These are phyloP conservation scores for Caradrina clavipalpis DNA, from an alignment of 2,888 invertebrate species.

Conservation along the genomic window DNA sequence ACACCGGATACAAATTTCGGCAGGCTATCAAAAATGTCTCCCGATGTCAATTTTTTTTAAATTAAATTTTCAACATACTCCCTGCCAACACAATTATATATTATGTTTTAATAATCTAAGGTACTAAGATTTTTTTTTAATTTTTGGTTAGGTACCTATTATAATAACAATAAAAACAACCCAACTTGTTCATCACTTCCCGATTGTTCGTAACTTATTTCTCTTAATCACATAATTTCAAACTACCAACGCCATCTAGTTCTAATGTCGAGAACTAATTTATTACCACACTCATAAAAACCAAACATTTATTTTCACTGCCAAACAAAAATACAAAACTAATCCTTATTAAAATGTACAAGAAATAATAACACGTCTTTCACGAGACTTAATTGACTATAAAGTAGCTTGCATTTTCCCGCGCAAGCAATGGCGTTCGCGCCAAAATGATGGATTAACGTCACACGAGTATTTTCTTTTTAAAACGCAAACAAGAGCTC, in stretches of 20 bases:
- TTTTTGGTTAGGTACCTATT: background rate
- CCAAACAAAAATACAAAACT: conserved; percentile 26
- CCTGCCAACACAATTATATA: too few species aligned
- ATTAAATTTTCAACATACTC: too few species aligned
- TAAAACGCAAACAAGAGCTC: conserved; percentile 81
- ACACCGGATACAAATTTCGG: too few species aligned
- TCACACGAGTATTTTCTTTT: conserved; percentile 82
- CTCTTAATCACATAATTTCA: background rate
- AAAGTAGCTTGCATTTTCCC: conserved; percentile 65
- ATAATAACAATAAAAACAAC: background rate
- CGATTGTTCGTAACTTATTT: background rate
- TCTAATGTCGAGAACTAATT: conserved; percentile 36
- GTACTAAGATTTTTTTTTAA: background rate
- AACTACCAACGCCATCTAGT: conserved; percentile 63
- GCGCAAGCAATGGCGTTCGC: conserved; percentile 64
- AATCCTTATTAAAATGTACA: conserved; percentile 47
- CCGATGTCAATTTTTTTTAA: too few species aligned
- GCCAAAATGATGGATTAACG: conserved; percentile 87
- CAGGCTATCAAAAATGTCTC: too few species aligned
- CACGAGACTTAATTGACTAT: conserved; percentile 57
- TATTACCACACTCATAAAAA: conserved; percentile 20
- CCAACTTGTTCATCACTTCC: too few species aligned
- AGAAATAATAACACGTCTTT: conserved; percentile 60
- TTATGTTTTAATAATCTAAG: too few species aligned
- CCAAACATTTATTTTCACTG: conserved; percentile 3